Evolutionary conservation across 2,113 vertebrate genomes (phyloP), one percentile per base, ranked within the genome.

Genomic region (Echinops telfairi): DNA sequence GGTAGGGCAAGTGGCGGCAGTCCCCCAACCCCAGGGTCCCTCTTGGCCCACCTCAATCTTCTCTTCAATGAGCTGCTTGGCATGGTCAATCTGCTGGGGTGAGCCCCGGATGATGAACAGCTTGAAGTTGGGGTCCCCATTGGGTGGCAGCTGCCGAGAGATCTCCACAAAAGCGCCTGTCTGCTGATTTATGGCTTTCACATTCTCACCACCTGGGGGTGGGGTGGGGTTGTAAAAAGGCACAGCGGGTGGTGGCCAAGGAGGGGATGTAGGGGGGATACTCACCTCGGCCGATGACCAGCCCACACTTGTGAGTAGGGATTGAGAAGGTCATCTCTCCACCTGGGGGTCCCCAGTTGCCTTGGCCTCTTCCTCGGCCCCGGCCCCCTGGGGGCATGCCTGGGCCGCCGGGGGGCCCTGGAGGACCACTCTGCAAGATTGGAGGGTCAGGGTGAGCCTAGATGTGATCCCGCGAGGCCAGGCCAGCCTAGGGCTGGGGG

Each of bases 141-240:
- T 99, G 78, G 99, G 99, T 0, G 99, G 99, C 4, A 98, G 98
- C 96, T 99, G 99, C 89, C 98, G 98, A 2, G 98, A 99, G 90
- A 99, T 99, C 97, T 99, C 99, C 58, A 99, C 99, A 31, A 99
- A 99, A 0, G 99, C 99, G 3, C 99, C 99, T 0, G 99, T 99
- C 97, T 99, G 99, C 97, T 99, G 99, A 97, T 99, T 99, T 94
- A 99, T 99, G 89, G 99, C 98, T 98, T 99, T 99, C 71, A 99
- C 99, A 0, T 99, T 99, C 96, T 99, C 99, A 0, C 99, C 99
- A 31, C 99, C 99, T 98, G 68, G 14, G 8, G 43, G 89, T 60
- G 92, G 14, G 7, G 36, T 0, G 1, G 11, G 8, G 38, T 16
- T 53, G 47, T 53, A 53, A 53, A 53, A 53, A 53, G 47, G 47